These are phyloP conservation scores for Jordanella pulchra DNA, from an alignment of 2,797 vertebrate genomes.

Conservation along the genomic window DNA sequence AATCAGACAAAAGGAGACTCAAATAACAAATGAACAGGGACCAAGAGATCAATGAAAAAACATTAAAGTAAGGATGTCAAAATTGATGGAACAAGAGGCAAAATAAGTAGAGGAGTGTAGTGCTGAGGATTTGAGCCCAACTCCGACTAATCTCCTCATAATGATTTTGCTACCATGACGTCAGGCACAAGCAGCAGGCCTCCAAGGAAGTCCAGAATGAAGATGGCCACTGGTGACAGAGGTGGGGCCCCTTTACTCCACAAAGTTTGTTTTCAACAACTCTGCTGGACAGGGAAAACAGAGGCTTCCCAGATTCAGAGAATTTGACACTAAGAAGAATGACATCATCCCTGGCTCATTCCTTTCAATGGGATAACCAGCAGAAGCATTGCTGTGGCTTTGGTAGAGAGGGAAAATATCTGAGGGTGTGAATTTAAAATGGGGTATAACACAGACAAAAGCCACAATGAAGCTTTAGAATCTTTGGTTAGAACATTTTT, in stretches of 20 bases:
- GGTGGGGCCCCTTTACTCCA: slow-evolving; percentile 57
- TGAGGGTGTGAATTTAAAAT: slow-evolving; percentile 63
- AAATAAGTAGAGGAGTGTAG: slow-evolving; percentile 31
- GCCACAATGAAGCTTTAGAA: slow-evolving; percentile 48
- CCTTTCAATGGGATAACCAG: slow-evolving; percentile 52
- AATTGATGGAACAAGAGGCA: slow-evolving; percentile 11
- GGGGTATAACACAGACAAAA: slow-evolving; percentile 34
- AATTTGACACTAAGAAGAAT: slow-evolving; percentile 53
- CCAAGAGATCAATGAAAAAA: slow-evolving; percentile 22
- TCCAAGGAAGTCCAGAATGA: slow-evolving; percentile 54
- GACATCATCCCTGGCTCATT: slow-evolving; percentile 68
- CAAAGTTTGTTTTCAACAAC: slow-evolving; percentile 63
- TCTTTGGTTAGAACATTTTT: slow-evolving; percentile 37
- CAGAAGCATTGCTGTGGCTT: slow-evolving; percentile 48
- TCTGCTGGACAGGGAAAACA: slow-evolving; percentile 43
- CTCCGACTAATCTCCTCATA: slow-evolving; percentile 73
- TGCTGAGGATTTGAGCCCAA: slow-evolving; percentile 49
- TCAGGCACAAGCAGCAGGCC: slow-evolving; percentile 58
- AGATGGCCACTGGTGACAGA: slow-evolving; percentile 68
- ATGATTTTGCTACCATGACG: slow-evolving; percentile 71
- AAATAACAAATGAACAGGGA: slow-evolving; percentile 22
- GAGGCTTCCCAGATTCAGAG: slow-evolving; percentile 61
- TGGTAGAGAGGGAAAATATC: slow-evolving; percentile 24
- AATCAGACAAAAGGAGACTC: slow-evolving; percentile 34
- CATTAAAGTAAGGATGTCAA: slow-evolving; percentile 18